Base-by-base conservation (phyloP, 2,797 vertebrate species). In the Danio albolineatus region DNA sequence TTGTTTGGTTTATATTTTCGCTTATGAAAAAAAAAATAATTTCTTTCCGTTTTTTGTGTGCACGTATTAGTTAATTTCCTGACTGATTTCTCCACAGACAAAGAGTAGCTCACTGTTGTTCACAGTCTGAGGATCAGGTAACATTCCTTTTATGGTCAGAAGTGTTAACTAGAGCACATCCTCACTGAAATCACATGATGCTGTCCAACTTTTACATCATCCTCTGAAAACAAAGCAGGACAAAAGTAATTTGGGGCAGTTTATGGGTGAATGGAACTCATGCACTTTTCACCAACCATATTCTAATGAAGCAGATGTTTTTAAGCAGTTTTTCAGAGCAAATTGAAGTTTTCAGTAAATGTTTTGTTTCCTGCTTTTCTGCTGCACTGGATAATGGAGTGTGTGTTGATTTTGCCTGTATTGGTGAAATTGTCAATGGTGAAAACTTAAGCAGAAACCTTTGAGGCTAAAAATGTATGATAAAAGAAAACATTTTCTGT, bases 111-210 rank as follows among this genome's bases (percentile, higher is more conserved):
- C 44, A 79, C 56, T 81, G 28, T 53, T 12, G 19, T 61, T n/a
- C 75, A 44, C 12, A 39, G 59, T 56, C 19, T 82, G 65, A 84
- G 74, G 88, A 88, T 90, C 90, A 89, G 88, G 86, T 91, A 88
- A 67, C 82, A 14, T 74, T 89, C 91, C 92, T 91, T 90, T 91
- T 91, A 91, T 89, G 91, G 91, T 64, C 84, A 87, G 76, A 88
- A 88, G 78, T 85, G 81, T 78, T 80, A 82, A 84, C 76, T 89
- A 88, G 85, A 91, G 89, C 88, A 86, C 79, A 79, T 84, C 69
- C 61, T 71, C 67, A 65, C 51, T 83, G 80, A 70, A 85, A 85
- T 81, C 70, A 14, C 53, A 64, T 21, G 7, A 70, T 21, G 4
- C 44, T 78, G 28, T 21, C 13, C n/a, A 70, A 21, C 54, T 59